Conservation (phyloP, 2,888 invertebrate genomes). For the Orthosia gothica region DNA sequence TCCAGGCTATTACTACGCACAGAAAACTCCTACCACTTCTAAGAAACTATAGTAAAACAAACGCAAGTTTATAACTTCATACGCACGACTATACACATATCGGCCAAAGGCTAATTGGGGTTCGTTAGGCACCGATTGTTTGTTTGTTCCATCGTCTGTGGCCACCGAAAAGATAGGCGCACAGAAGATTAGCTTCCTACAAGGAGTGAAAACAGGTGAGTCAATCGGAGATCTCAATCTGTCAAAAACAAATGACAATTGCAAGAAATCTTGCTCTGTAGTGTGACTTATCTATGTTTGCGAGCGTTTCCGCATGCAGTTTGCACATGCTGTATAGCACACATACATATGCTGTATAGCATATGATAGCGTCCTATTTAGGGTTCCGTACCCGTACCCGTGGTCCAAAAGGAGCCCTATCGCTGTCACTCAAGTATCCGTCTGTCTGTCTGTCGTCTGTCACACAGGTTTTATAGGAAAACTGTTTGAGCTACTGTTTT, state of each 20-base stretch:
- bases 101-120: slow-evolving; percentile 80
- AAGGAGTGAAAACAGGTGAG: neutral
- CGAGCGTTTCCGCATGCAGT: too few species aligned
- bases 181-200: neutral
- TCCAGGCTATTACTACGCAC: slow-evolving; percentile 13
- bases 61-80: slow-evolving; percentile 64
- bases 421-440: too few species aligned
- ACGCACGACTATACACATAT: slow-evolving; percentile 57
- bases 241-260: neutral
- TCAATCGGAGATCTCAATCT: too few species aligned
- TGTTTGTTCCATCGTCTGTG: slow-evolving; percentile 62
- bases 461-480: too few species aligned
- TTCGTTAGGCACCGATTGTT: slow-evolving; percentile 85
- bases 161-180: neutral
- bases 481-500: too few species aligned
- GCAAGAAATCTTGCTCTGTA: neutral
- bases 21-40: slow-evolving; percentile 35
- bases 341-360: too few species aligned
- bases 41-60: slow-evolving; percentile 45
- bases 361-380: too few species aligned
- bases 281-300: neutral
- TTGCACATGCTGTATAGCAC: too few species aligned
- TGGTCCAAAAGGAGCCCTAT: too few species aligned
- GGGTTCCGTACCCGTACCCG: too few species aligned
- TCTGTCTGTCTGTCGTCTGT: too few species aligned